Conservation (phyloP, 2,797 vertebrate species). For the Anguilla megastoma region DNA sequence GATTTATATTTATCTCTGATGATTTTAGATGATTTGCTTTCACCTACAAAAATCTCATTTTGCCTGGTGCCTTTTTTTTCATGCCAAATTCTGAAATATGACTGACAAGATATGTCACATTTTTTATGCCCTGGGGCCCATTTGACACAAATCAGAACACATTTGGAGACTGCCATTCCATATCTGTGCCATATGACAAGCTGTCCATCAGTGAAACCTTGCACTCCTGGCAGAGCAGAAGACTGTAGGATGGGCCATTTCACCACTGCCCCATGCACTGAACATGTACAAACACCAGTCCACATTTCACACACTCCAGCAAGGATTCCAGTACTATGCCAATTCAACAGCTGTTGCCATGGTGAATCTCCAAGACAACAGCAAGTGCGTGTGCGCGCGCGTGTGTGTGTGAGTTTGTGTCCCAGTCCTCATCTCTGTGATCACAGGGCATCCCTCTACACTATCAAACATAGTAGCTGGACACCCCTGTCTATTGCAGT, state of each 20-base stretch:
- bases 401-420: neutral
- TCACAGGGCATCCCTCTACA: conserved; percentile 2
- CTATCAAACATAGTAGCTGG: neutral
- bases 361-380: conserved; percentile 29
- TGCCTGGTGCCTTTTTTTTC: neutral
- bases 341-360: conserved; percentile 24
- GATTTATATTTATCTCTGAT: too few species aligned
- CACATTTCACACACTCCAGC: conserved; percentile 7
- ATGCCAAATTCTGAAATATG: neutral
- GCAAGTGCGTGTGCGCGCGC: conserved; percentile 7
- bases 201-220: neutral
- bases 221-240: neutral
- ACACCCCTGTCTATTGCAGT: neutral
- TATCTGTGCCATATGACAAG: neutral
- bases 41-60: too few species aligned
- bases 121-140: neutral
- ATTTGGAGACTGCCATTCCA: neutral
- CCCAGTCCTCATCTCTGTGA: neutral
- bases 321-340: neutral
- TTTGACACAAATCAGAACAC: neutral
- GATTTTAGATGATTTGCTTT: neutral
- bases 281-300: conserved; percentile 16
- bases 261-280: neutral
- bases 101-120: neutral
- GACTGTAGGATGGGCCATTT: neutral